Evolutionary conservation across 2,113 vertebrate species (phyloP), one percentile per base, ranked within the genome.

Genomic region (Motacilla alba): DNA sequence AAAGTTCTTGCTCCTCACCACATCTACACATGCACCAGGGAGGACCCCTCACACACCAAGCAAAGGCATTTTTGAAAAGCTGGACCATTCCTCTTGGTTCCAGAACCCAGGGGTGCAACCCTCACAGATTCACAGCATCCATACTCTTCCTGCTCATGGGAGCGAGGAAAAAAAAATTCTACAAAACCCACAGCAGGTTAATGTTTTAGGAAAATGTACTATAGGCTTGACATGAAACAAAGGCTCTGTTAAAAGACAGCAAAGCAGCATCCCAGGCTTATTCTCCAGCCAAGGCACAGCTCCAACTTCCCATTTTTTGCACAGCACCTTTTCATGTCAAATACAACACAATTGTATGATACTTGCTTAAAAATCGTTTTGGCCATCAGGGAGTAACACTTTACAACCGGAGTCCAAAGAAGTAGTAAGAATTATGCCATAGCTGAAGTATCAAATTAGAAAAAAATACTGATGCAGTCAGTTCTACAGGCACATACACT

Each of bases 391-490:
- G 31, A 67, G 23, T 43, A 93, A 78, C 20, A 50, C 26, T 70
- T 81, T 6, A 79, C 52, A 94, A 94, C 15, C 76, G 22, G 50
- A 83, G 47, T 67, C 64, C 70, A 47, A 94, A 67, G 60, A 90
- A 59, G 28, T 15, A 56, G 12, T 20, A 63, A 66, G 66, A 89
- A 68, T 23, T 41, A 24, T 15, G 37, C 31, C 64, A 84, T 1
- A 90, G 82, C 43, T 82, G 64, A 89, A 89, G 53, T 72, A 85
- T 35, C 76, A 79, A 77, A 88, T 77, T 68, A 44, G 10, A 23
- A 91, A 93, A 94, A 94, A 95, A 84, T 67, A 94, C 30, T 56
- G 30, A 87, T 44, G 62, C 59, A 87, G 60, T 78, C 75, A 63
- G 58, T 83, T 89, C 83, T 83, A 91, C 66, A 74, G 59, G 67